Percentiles rank a stretch among this genome's conserved stretches.
Conservation (phyloP, 2,113 vertebrate species). For the Gymnobelideus leadbeateri region DNA sequence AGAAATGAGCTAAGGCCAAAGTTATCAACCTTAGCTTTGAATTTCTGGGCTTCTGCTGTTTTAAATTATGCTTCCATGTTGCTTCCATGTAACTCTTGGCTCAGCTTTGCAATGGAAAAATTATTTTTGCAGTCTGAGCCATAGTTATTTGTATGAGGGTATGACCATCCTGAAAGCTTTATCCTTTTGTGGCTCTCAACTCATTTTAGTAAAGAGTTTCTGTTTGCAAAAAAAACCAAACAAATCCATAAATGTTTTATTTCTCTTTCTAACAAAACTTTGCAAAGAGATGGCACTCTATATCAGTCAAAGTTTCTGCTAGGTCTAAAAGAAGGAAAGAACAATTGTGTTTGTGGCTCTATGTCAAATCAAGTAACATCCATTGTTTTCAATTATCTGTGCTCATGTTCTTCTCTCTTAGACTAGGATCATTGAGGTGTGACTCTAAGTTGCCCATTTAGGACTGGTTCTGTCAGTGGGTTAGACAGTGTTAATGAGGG, state of each 20-base stretch:
- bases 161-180: slow-evolving; percentile 45
- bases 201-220: not conserved
- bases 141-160: slow-evolving; percentile 29
- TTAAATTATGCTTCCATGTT: slow-evolving; percentile 56
- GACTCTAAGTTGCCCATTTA: not conserved
- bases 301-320: not conserved
- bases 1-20: slow-evolving; percentile 26
- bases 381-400: not conserved
- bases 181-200: slow-evolving; percentile 55
- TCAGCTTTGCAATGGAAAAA: slow-evolving; percentile 35
- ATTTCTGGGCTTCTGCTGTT: slow-evolving; percentile 64
- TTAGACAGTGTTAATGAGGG: not conserved
- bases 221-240: not conserved
- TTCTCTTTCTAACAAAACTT: slow-evolving; percentile 21
- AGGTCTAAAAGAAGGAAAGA: not conserved
- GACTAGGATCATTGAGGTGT: not conserved
- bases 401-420: not conserved
- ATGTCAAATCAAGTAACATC: not conserved
- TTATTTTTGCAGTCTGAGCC: slow-evolving; percentile 60
- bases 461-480: not conserved
- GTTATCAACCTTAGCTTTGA: slow-evolving; percentile 25
- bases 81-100: slow-evolving; percentile 35
- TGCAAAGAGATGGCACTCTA: slow-evolving; percentile 26
- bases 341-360: not conserved
- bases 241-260: not conserved